Conservation (phyloP, 2,888 invertebrate species). For the Microplitis manilae region DNA sequence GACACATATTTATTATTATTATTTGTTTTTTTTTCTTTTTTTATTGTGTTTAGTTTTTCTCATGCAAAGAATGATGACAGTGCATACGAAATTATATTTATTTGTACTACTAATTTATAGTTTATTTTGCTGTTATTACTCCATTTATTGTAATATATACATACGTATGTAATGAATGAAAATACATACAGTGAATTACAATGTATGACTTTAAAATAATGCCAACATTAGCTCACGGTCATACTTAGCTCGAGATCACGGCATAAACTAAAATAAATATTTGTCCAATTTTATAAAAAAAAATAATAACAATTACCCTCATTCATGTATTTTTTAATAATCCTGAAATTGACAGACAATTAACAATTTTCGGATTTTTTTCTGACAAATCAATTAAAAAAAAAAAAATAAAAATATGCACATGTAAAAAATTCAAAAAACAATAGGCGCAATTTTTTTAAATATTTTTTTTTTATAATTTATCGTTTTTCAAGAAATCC, state of each 20-base stretch:
- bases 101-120: not conserved
- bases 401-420: too few species aligned
- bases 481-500: too few species aligned
- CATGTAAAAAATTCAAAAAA: too few species aligned
- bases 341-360: too few species aligned
- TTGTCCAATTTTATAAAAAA: too few species aligned
- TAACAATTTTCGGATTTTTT: too few species aligned
- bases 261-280: too few species aligned
- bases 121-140: not conserved
- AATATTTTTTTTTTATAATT: too few species aligned
- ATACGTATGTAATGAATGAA: not conserved
- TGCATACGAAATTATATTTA: not conserved
- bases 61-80: not conserved
- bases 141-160: conserved; percentile 25
- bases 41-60: not conserved
- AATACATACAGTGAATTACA: not conserved
- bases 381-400: too few species aligned
- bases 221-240: conserved; percentile 42
- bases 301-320: too few species aligned
- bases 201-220: conserved; percentile 30
- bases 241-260: not conserved
- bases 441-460: too few species aligned
- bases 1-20: not conserved
- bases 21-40: not conserved
- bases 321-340: too few species aligned